Evolutionary conservation across 2,888 invertebrate genomes (phyloP).

Genomic region (Lordiphosa andalusiaca): DNA sequence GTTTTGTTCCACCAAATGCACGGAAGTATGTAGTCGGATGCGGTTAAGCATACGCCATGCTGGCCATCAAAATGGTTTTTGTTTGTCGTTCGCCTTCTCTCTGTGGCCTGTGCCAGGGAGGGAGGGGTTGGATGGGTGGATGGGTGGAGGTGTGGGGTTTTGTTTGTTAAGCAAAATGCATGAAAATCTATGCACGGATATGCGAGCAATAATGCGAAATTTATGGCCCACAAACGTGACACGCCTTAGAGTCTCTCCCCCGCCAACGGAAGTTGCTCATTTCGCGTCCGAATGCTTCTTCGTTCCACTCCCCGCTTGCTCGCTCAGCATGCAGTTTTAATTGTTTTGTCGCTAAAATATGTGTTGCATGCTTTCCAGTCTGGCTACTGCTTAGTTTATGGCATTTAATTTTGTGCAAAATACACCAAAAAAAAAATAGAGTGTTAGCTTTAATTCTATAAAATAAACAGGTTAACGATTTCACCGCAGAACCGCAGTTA

Average conservation of each 20-base stretch:
- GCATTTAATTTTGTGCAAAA: constrained; percentile 49
- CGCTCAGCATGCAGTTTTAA: constrained; percentile 64
- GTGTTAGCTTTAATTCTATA: constrained; percentile 36
- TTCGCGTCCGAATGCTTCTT: constrained; percentile 39
- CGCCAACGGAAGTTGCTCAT: constrained; percentile 57
- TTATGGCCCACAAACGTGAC: constrained; percentile 67
- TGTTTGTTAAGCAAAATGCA: constrained; percentile 66
- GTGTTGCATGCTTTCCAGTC: constrained; percentile 24
- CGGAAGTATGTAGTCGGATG: constrained; percentile 75
- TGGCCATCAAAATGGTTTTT: constrained; percentile 62
- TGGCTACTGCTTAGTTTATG: constrained; percentile 49
- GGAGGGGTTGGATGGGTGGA: not conserved
- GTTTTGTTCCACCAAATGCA: constrained; percentile 74
- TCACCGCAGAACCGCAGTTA: constrained; percentile 21
- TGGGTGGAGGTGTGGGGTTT: constrained; percentile 23
- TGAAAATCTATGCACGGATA: constrained; percentile 64
- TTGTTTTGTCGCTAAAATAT: constrained; percentile 61
- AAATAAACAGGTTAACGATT: constrained; percentile 26
- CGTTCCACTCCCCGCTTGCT: constrained; percentile 1
- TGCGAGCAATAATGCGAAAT: constrained; percentile 63
- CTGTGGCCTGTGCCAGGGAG: constrained; percentile 6
- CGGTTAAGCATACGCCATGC: constrained; percentile 75
- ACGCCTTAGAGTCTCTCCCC: constrained; percentile 16
- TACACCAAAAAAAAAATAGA: constrained; percentile 22
- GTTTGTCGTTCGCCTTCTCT: constrained; percentile 25